These are phyloP conservation scores for Stramonita haemastoma DNA, from an alignment of 2,888 invertebrate species.

Conservation along the genomic window DNA sequence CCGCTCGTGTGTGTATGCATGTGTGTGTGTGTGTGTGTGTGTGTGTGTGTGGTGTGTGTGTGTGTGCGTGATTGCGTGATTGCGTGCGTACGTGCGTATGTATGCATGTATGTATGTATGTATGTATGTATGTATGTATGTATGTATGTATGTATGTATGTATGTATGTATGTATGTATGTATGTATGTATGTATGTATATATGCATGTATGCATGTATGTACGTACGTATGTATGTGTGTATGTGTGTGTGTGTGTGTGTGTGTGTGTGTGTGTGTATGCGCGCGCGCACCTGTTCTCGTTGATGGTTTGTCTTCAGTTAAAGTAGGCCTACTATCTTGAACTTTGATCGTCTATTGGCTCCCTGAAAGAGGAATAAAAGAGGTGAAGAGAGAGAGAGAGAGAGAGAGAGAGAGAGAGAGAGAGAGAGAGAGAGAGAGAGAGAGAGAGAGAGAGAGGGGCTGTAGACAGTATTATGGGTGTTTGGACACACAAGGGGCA, in stretches of 20 bases:
- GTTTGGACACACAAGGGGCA: too few species aligned
- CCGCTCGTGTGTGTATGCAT: not conserved
- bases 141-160: not conserved
- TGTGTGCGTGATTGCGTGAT: too few species aligned
- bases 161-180: not conserved
- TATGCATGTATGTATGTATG: not conserved
- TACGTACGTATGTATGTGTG: not conserved
- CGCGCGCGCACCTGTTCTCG: too few species aligned
- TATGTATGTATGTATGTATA: conserved; percentile 23
- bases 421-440: too few species aligned
- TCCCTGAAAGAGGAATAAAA: too few species aligned
- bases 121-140: not conserved
- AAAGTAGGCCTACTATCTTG: too few species aligned
- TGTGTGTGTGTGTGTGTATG: not conserved
- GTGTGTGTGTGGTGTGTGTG: not conserved
- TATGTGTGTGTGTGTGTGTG: not conserved
- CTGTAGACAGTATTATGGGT: too few species aligned
- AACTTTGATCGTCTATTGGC: too few species aligned
- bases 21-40: not conserved
- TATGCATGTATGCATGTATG: not conserved
- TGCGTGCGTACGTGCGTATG: conserved; percentile 23
- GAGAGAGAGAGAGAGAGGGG: too few species aligned
- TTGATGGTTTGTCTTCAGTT: too few species aligned
- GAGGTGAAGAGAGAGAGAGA: too few species aligned
- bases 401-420: too few species aligned